Evolutionary conservation across 2,797 vertebrate genomes (phyloP), one percentile per base, ranked within the genome.

Genomic region (Dromococcyx pavoninus): DNA sequence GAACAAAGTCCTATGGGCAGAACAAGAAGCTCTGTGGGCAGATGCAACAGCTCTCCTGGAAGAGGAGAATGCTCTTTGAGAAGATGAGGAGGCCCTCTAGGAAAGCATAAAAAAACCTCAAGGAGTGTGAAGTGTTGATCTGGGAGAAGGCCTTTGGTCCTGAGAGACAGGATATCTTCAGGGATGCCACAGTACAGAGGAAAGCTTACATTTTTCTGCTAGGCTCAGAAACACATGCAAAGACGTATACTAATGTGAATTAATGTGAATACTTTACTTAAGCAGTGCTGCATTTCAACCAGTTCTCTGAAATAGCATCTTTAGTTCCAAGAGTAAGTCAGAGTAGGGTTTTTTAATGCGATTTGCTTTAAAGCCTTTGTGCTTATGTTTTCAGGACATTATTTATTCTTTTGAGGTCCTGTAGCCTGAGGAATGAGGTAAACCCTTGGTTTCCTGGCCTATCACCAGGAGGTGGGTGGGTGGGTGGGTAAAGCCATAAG

Each of bases 11-110:
- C 82, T 95, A 7, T 88, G 70, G 89, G 74, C 92, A 46, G 96
- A 96, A 67, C 96, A 90, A 48, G 95, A 37, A 39, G 80, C 54
- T 37, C 67, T 97, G 17, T 92, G 91, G 86, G 25, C 35, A n/a
- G 91, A 89, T 46, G 94, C 93, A 80, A 82, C 58, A 61, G 73
- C 65, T 61, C 67, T 96, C 12, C 90, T 95, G 15, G 69, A 89
- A 27, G 76, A 94, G 41, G 87, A 95, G 32, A 90, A 80, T 44
- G 67, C 71, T 44, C 57, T 95, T 22, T 95, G 93, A 94, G 64
- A 94, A 21, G 91, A 95, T 13, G 91, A 96, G 18, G 81, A 90
- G 21, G 48, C 57, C 22, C 90, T 96, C 17, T 91, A 84, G 89
- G 83, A 94, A 51, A 93, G 93, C 7, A 70, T 93, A 69, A 46